Evolutionary conservation across 1,140 invertebrate genomes (phyloP).

Genomic region (Hyphantria cunea): DNA sequence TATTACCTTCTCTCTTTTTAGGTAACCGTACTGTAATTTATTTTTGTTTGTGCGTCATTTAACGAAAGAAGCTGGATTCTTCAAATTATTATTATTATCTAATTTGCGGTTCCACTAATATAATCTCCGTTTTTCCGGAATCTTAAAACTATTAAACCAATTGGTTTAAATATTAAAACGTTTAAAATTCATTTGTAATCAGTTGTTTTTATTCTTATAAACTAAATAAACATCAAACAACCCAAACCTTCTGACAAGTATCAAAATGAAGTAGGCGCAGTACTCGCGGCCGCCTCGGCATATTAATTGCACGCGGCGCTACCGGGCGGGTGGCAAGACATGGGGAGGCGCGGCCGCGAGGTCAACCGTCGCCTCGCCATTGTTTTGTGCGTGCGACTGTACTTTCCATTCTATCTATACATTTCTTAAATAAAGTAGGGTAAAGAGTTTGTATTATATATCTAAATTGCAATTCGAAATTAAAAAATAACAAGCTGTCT

Average conservation of each 20-base stretch:
- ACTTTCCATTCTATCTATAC: slow-evolving; percentile 40
- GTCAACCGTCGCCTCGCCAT: slow-evolving; percentile 81
- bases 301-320: slow-evolving; percentile 81
- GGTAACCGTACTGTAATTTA: not conserved
- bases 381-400: slow-evolving; percentile 71
- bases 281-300: slow-evolving; percentile 74
- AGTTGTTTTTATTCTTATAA: too few species aligned
- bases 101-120: too few species aligned
- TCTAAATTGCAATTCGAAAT: slow-evolving; percentile 6
- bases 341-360: slow-evolving; percentile 70
- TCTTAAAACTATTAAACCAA: too few species aligned
- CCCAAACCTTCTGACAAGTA: too few species aligned
- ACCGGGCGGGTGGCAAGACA: slow-evolving; percentile 68
- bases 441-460: slow-evolving; percentile 26
- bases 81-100: too few species aligned
- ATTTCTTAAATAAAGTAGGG: slow-evolving; percentile 27
- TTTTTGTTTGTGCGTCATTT: not conserved
- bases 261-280: slow-evolving; percentile 32
- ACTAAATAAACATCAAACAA: too few species aligned
- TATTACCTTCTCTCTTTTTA: not conserved
- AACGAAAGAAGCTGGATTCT: not conserved
- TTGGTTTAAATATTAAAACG: too few species aligned
- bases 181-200: too few species aligned
- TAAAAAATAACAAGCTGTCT: too few species aligned
- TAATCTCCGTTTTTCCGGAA: too few species aligned